A percentile compares a stretch with the other conserved stretches of the same genome.
Evolutionary conservation across 2,797 vertebrate genomes (phyloP).

Genomic region (Enteromius radiatus): DNA sequence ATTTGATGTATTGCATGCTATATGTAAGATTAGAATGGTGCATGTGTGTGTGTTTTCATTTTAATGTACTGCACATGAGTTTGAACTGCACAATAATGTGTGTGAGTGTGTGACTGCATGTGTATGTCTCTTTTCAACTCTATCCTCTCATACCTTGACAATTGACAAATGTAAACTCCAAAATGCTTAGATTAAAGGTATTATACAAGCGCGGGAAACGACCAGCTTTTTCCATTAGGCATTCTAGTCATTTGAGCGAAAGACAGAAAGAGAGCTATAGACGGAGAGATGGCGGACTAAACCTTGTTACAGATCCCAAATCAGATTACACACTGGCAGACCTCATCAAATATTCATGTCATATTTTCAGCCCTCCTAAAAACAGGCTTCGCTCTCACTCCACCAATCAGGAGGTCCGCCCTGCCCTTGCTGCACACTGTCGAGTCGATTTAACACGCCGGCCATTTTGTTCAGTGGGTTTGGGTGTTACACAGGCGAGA

Average conservation of each 20-base stretch:
- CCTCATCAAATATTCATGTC: conserved; percentile 87
- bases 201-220: conserved; percentile 77
- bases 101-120: conserved; percentile 8
- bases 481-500: background rate
- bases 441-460: conserved; percentile 49
- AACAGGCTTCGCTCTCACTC: conserved; percentile 61
- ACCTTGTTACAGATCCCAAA: conserved; percentile 83
- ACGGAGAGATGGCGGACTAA: conserved; percentile 66
- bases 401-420: conserved; percentile 42
- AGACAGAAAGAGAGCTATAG: conserved; percentile 24
- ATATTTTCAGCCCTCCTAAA: conserved; percentile 76
- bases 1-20: conserved; percentile 47
- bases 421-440: conserved; percentile 14
- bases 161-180: conserved; percentile 81
- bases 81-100: conserved; percentile 24
- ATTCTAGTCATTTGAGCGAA: conserved; percentile 18
- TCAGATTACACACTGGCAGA: conserved; percentile 82
- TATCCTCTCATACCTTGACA: conserved; percentile 67
- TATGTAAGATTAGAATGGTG: conserved; percentile 29
- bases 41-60: conserved; percentile 35
- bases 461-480: conserved; percentile 49
- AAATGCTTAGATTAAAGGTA: conserved; percentile 81
- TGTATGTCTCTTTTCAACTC: conserved; percentile 32
- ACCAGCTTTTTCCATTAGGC: conserved; percentile 69
- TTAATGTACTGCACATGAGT: conserved; percentile 54